Base-by-base conservation (phyloP, 2,797 vertebrate species). In the Alectoris magna region DNA sequence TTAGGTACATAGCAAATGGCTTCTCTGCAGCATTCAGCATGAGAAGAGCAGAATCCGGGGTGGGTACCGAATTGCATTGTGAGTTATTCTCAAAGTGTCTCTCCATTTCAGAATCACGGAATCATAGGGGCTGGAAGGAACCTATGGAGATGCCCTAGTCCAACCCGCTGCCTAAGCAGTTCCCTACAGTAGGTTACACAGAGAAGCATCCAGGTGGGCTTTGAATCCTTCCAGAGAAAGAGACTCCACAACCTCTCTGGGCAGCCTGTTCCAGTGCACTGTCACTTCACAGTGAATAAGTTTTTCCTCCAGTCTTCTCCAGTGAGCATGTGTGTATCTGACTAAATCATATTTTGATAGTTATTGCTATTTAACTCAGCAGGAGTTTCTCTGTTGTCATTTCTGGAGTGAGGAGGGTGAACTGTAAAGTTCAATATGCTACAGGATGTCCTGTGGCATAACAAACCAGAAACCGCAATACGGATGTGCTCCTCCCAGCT, bases 381-480 rank as follows among this genome's bases (percentile, higher is more conserved):
- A n/a, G 58, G 46, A 23, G 55, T 60, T 89, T 63, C 56, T 64
- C 21, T 51, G 41, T n/a, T 0, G 0, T 53, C 18, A 59, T 73
- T 1, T 21, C 11, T 29, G 51, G 71, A 69, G 39, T 29, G 78
- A 15, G 26, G 48, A 38, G 12, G 43, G 5, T 55, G 46, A 62
- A 41, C 0, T 1, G 43, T 19, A 16, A 88, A 80, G 53, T 0
- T 0, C n/a, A 36, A 9, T 15, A n/a, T 70, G 12, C 56, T 87
- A 31, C 38, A 76, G 41, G 10, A 18, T 71, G 58, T 48, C 29
- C 72, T 62, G 55, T 12, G 79, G 60, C 51, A 72, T 63, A 55
- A 24, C 26, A 36, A 66, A 34, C 5, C 73, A 74, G 39, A 80
- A 87, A 29, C 10, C 10, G 9, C 27, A 26, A 13, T 2, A 3